phyloP scores from a whole-genome alignment of 2,797 vertebrate species.

The Aphelocoma californica region DNA sequence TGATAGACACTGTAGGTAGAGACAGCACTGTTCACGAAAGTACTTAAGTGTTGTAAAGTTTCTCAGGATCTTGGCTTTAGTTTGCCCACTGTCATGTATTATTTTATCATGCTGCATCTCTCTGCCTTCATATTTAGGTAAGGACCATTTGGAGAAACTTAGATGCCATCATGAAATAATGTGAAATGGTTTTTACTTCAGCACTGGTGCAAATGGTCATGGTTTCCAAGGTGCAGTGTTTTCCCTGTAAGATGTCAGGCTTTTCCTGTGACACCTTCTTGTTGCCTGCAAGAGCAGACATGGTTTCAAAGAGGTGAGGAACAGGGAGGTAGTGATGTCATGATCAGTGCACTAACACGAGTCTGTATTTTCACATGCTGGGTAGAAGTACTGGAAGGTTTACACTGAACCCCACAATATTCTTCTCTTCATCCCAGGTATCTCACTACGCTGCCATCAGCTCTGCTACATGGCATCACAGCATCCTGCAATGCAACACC shows the following conservation, averaged over 20 bases:
- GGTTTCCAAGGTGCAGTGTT: not conserved
- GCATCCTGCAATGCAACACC: not conserved
- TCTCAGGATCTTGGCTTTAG: not conserved
- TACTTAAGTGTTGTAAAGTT: not conserved
- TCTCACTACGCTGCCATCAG: rapidly evolving
- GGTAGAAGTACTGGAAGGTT: not conserved
- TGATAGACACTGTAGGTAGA: not conserved
- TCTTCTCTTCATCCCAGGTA: not conserved
- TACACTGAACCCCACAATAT: not conserved
- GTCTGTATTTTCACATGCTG: not conserved
- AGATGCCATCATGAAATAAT: not conserved
- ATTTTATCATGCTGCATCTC: not conserved
- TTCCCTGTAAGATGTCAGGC: not conserved
- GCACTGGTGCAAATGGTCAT: not conserved
- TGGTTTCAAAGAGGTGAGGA: not conserved
- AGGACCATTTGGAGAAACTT: not conserved
- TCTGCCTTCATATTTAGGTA: not conserved
- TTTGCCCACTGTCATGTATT: rapidly evolving
- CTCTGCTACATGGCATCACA: not conserved
- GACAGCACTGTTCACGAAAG: rapidly evolving
- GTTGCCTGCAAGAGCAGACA: rapidly evolving
- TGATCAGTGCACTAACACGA: not conserved
- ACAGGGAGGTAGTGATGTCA: not conserved
- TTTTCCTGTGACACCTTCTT: not conserved
- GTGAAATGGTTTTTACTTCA: not conserved